Base-by-base conservation (phyloP, 2,797 vertebrate species). In the Hippocampus kuda region DNA sequence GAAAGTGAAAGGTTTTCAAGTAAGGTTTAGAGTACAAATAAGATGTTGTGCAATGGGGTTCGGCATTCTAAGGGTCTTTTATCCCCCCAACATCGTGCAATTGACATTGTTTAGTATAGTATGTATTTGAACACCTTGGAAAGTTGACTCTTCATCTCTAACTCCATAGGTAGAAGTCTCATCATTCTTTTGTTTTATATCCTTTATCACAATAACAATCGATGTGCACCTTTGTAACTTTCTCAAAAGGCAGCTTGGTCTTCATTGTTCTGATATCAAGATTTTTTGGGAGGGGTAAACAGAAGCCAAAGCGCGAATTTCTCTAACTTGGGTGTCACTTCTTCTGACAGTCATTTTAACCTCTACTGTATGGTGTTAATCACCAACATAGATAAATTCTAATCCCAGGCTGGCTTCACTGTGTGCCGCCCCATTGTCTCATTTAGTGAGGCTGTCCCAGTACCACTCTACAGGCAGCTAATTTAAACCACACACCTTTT, bases 401-500 rank as follows among this genome's bases (percentile, higher is more conserved):
- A 81, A 82, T 87, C 83, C 78, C 62, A 49, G 70, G 57, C 67
- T 54, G 68, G 73, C 66, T 65, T 77, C 80, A 64, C 77, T 4
- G 44, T 65, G 77, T 68, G 81, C 77, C 6, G 51, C 56, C 79
- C 73, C 75, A 78, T 86, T 85, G 87, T 88, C 76, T 85, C 30
- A 72, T 89, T 88, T 86, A 86, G 82, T 89, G 76, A 71, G 74
- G 65, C 81, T 77, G 9, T 42, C 34, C 61, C 22, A 60, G 13
- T 15, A 60, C 57, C 27, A 18, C 57, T 60, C 24, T 59, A 26
- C 56, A 27, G 22, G 61, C 61, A 64, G 74, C 77, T 76, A 69
- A 77, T 70, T 84, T 81, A 86, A 84, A 89, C 80, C 86, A 81
- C 77, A 60, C 75, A 75, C 82, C 76, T 18, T 88, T 91, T 90